phyloP scores from a whole-genome alignment of 2,113 vertebrate species.

The Petrocephalus microphthalmus region DNA sequence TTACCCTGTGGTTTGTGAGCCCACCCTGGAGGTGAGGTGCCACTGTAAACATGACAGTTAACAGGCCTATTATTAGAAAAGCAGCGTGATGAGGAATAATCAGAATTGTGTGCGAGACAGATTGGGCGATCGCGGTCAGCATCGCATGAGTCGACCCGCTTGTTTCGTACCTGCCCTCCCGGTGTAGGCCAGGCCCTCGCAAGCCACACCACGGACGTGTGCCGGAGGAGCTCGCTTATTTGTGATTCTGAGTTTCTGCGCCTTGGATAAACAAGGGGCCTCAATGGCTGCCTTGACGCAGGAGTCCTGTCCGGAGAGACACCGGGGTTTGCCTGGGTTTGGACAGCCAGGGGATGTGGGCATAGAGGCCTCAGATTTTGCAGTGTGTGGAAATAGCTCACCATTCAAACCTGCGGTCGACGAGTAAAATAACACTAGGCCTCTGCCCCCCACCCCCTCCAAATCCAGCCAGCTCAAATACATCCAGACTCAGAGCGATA shows the following conservation, averaged over 20 bases:
- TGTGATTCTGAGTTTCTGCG: conserved; percentile 47
- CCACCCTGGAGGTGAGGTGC: conserved; percentile 45
- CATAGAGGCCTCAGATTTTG: conserved; percentile 50
- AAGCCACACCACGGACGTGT: not conserved
- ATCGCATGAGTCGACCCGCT: conserved; percentile 23
- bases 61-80: conserved; percentile 45
- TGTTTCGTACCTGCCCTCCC: conserved; percentile 33
- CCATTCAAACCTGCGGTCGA: conserved; percentile 52
- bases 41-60: conserved; percentile 38
- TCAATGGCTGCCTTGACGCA: conserved; percentile 47
- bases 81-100: conserved; percentile 32
- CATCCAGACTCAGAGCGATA: conserved; percentile 43
- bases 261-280: conserved; percentile 50
- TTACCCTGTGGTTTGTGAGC: conserved; percentile 35
- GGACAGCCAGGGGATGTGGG: conserved; percentile 60
- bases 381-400: conserved; percentile 63
- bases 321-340: conserved; percentile 50
- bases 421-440: conserved; percentile 54
- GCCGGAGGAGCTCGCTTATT: conserved; percentile 27
- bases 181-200: conserved; percentile 23
- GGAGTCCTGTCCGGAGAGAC: conserved; percentile 54
- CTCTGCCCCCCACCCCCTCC: conserved; percentile 40
- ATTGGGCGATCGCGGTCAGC: conserved; percentile 9
- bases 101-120: conserved; percentile 37
- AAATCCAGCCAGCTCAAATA: conserved; percentile 39